phyloP scores from a whole-genome alignment of 2,888 invertebrate species.

The Ischnura elegans region DNA sequence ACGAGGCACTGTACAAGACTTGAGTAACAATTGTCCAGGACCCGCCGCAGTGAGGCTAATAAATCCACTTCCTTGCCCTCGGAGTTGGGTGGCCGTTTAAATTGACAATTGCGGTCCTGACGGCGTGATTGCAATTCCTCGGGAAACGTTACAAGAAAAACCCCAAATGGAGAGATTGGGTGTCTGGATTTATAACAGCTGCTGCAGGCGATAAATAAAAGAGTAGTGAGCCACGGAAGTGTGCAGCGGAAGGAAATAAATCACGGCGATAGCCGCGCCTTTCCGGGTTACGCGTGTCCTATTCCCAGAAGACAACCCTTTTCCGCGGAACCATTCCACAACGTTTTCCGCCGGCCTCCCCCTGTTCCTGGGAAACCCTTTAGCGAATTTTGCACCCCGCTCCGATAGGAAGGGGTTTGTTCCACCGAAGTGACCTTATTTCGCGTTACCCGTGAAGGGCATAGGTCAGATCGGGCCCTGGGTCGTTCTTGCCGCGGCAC shows the following conservation, averaged over 20 bases:
- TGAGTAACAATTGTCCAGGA: not conserved
- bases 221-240: not conserved
- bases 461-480: not conserved
- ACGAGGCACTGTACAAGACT: not conserved
- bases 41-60: not conserved
- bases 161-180: not conserved
- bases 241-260: not conserved
- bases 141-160: not conserved
- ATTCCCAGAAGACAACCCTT: not conserved
- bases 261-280: not conserved
- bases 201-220: not conserved
- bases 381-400: not conserved
- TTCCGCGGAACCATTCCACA: not conserved
- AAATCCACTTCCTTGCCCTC: not conserved
- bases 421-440: not conserved
- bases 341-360: not conserved
- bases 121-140: not conserved
- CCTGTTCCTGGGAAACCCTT: not conserved
- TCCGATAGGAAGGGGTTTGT: not conserved
- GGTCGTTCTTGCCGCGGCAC: not conserved
- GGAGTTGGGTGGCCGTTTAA: not conserved
- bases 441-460: not conserved
- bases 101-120: not conserved
- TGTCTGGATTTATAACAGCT: not conserved
- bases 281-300: not conserved